Percentiles rank a stretch among this genome's conserved stretches.
These are phyloP conservation scores for Amphipyra tragopoginis DNA, from an alignment of 2,888 invertebrate species.

Conservation along the genomic window DNA sequence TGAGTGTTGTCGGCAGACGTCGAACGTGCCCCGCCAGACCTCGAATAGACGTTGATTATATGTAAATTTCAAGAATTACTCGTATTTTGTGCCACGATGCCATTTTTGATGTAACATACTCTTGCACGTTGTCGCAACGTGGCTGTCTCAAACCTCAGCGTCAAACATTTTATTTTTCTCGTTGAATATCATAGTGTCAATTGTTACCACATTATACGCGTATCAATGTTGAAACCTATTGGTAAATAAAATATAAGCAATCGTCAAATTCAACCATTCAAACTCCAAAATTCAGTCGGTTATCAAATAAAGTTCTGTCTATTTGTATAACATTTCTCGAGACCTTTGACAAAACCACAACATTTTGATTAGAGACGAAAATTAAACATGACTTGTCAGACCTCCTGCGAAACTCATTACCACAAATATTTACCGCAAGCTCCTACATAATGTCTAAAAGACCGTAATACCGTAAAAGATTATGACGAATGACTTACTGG, in stretches of 20 bases:
- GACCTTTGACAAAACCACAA: conserved; percentile 34
- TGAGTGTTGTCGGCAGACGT: conserved; percentile 56
- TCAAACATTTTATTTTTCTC: conserved; percentile 38
- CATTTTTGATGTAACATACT: conserved; percentile 55
- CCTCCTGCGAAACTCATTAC: conserved; percentile 40
- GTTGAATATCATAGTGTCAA: conserved; percentile 42
- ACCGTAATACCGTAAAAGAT: conserved; percentile 24
- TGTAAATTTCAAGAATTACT: conserved; percentile 66
- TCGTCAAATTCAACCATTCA: conserved; percentile 11
- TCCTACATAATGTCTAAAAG: conserved; percentile 24
- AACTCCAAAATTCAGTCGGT: conserved; percentile 1
- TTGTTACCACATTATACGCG: conserved; percentile 32
- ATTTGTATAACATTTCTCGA: conserved; percentile 22
- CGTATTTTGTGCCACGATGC: conserved; percentile 48
- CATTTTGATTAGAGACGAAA: conserved; percentile 44
- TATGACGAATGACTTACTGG: conserved; percentile 26
- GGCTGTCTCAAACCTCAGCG: conserved; percentile 30
- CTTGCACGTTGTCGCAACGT: conserved; percentile 42
- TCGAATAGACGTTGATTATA: conserved; percentile 65
- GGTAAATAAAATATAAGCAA: conserved; percentile 20
- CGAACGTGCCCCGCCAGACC: conserved; percentile 59
- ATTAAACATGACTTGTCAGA: conserved; percentile 51
- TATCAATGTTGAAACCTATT: conserved; percentile 28
- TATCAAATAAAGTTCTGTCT: conserved; percentile 19
- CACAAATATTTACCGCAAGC: conserved; percentile 36